Conservation (phyloP, 2,797 vertebrate species). For the Helostoma temminkii region DNA sequence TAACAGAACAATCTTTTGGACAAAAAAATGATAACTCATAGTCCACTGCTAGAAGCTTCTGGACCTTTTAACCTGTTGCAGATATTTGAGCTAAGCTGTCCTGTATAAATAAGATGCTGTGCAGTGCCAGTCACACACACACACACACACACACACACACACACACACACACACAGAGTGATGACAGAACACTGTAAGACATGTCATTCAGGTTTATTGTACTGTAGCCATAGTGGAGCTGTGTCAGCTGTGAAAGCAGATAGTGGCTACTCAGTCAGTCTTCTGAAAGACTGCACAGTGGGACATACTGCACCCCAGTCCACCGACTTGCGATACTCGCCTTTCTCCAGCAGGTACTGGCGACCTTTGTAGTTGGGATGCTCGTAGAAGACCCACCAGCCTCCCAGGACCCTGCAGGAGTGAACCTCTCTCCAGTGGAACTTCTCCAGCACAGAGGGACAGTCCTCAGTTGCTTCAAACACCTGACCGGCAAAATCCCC, state of each 20-base stretch:
- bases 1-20: too few species aligned
- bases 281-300: slow-evolving; percentile 41
- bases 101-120: not conserved
- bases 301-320: slow-evolving; percentile 78
- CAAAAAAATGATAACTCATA: too few species aligned
- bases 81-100: too few species aligned
- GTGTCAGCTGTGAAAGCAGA: not conserved
- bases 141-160: slow-evolving; percentile 22
- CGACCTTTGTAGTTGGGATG: slow-evolving; percentile 87
- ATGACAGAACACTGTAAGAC: not conserved
- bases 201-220: slow-evolving; percentile 32
- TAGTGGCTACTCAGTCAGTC: slow-evolving; percentile 6
- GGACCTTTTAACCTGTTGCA: too few species aligned
- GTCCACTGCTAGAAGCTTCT: too few species aligned
- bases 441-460: slow-evolving; percentile 85
- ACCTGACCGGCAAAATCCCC: slow-evolving; percentile 71
- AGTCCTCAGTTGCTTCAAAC: slow-evolving; percentile 85
- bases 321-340: slow-evolving; percentile 85
- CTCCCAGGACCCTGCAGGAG: slow-evolving; percentile 88
- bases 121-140: not conserved
- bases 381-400: slow-evolving; percentile 89
- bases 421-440: slow-evolving; percentile 87
- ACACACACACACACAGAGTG: slow-evolving; percentile 16
- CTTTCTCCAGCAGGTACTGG: slow-evolving; percentile 88
- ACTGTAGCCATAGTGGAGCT: slow-evolving; percentile 5